These are phyloP conservation scores for Delphinus delphis DNA, from an alignment of 2,113 vertebrate genomes.

Conservation along the genomic window DNA sequence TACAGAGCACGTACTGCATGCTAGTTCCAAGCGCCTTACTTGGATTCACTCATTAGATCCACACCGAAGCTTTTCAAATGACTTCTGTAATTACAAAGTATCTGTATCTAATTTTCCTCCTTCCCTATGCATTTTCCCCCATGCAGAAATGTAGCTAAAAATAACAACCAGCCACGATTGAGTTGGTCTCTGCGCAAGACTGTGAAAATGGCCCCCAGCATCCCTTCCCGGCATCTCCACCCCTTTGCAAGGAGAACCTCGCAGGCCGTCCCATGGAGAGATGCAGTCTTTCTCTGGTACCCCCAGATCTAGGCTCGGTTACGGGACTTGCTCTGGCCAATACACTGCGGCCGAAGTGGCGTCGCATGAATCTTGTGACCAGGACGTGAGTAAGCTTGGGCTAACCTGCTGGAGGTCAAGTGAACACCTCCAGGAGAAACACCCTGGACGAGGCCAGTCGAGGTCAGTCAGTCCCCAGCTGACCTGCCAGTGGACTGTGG, in stretches of 20 bases:
- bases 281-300: neutral
- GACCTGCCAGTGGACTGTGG: neutral
- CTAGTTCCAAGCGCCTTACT: neutral
- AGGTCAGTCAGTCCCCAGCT: neutral
- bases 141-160: neutral
- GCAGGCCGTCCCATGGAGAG: neutral
- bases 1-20: neutral
- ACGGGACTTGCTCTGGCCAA: neutral
- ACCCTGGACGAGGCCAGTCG: neutral
- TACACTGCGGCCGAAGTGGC: neutral
- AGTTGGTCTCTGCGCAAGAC: neutral
- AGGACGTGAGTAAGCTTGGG: neutral
- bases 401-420: neutral
- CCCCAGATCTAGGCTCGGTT: neutral
- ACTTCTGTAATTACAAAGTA: neutral
- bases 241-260: neutral
- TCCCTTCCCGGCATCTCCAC: neutral
- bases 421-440: neutral
- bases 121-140: neutral
- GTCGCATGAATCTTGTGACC: neutral
- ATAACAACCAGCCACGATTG: neutral
- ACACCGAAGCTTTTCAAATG: neutral
- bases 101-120: neutral
- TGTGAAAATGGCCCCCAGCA: neutral
- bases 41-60: conserved; percentile 2